Conservation (phyloP, 35 echinoderm and acorn worm species). For the Strongylocentrotus purpuratus region DNA sequence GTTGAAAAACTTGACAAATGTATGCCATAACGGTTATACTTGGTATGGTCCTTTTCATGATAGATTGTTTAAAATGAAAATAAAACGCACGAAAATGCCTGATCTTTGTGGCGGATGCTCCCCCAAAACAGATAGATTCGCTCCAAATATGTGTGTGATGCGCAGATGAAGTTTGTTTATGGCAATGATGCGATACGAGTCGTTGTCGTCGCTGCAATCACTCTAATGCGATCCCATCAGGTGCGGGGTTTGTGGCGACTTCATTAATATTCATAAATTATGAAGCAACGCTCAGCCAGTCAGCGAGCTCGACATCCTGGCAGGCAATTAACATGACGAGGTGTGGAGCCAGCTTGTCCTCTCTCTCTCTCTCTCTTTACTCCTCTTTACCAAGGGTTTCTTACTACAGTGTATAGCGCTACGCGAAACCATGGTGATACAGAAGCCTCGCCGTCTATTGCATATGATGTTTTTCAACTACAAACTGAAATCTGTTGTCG, state of each 20-base stretch:
- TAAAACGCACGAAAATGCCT: neutral
- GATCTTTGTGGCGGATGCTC: neutral
- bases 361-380: neutral
- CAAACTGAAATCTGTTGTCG: conserved; percentile 36
- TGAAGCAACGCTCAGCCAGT: conserved; percentile 46
- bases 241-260: conserved; percentile 8
- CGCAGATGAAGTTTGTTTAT: conserved; percentile 42
- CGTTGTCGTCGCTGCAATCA: conserved; percentile 40
- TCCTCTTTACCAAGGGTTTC: neutral
- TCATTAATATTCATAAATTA: conserved; percentile 57
- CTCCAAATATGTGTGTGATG: neutral
- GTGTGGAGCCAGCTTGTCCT: conserved; percentile 24
- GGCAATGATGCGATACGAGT: conserved; percentile 32
- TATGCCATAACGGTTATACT: too few relatives aligned
- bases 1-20: neutral
- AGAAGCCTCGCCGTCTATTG: conserved; percentile 25
- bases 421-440: conserved; percentile 50
- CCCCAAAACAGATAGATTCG: neutral
- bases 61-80: neutral
- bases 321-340: conserved; percentile 48
- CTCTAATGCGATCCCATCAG: conserved; percentile 32
- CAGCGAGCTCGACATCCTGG: conserved; percentile 25
- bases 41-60: neutral
- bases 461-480: conserved; percentile 33
- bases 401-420: conserved; percentile 14